Evolutionary conservation across 2,888 invertebrate genomes (phyloP).

Genomic region (Drosophila maculinotata): DNA sequence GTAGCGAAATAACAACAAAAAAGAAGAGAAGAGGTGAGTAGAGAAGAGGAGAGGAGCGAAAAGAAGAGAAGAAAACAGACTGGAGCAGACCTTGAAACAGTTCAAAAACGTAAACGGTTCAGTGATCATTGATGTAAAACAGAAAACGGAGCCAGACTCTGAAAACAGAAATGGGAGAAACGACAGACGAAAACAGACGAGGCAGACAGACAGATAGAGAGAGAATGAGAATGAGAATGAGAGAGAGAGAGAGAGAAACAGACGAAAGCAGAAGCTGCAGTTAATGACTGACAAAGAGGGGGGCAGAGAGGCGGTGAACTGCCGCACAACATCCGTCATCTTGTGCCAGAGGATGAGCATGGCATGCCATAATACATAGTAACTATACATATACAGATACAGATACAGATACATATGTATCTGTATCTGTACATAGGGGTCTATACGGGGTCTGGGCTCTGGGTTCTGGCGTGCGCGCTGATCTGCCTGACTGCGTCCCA

Average conservation of each 20-base stretch:
- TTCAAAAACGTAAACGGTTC: slow-evolving; percentile 85
- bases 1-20: slow-evolving; percentile 5
- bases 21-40: background rate
- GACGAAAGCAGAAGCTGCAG: slow-evolving; percentile 32
- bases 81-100: slow-evolving; percentile 84
- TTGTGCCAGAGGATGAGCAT: slow-evolving; percentile 65
- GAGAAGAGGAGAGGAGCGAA: background rate
- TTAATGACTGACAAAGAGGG: slow-evolving; percentile 21
- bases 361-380: slow-evolving; percentile 36
- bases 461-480: slow-evolving; percentile 75
- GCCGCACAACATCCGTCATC: slow-evolving; percentile 75
- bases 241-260: slow-evolving; percentile 13
- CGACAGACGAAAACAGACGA: slow-evolving; percentile 35
- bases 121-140: slow-evolving; percentile 84
- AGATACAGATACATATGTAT: background rate
- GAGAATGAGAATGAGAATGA: slow-evolving; percentile 13
- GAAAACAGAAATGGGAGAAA: slow-evolving; percentile 49
- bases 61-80: slow-evolving; percentile 35
- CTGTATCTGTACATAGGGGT: slow-evolving; percentile 10
- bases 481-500: slow-evolving; percentile 75
- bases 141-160: slow-evolving; percentile 56
- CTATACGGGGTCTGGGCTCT: slow-evolving; percentile 26
- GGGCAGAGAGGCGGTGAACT: slow-evolving; percentile 20
- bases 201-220: slow-evolving; percentile 30
- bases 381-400: background rate